Conservation (phyloP, 2,797 vertebrate species). For the Enteromius paludinosus region DNA sequence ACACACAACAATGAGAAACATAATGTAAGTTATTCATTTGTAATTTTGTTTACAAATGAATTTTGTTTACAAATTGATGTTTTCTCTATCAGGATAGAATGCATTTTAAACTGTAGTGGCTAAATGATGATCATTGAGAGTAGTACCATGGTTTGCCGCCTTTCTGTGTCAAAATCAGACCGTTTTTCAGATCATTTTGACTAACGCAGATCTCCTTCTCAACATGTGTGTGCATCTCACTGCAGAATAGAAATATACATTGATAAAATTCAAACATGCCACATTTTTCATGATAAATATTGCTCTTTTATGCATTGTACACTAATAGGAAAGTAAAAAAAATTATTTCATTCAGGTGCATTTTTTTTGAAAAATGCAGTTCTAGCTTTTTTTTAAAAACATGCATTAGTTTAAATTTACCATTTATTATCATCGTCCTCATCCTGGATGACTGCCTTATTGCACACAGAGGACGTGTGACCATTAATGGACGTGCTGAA, state of each 20-base stretch:
- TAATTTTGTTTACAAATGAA: no score
- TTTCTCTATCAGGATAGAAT: background rate
- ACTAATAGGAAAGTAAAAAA: background rate
- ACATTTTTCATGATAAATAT: background rate
- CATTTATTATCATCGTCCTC: background rate
- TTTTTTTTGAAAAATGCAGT: background rate
- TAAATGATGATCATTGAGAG: background rate
- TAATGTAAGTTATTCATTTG: background rate
- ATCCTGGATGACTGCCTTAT: background rate
- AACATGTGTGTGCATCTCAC: constrained; percentile 40
- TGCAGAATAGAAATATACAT: constrained; percentile 19
- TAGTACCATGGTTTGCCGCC: constrained; percentile 82
- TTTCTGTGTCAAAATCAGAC: constrained; percentile 78
- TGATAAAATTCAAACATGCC: background rate
- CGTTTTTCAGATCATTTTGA: constrained; percentile 72
- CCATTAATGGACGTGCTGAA: background rate
- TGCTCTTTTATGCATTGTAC: background rate
- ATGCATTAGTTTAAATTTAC: background rate
- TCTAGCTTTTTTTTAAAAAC: background rate
- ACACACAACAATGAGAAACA: background rate
- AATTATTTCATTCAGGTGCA: no score
- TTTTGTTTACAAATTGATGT: background rate
- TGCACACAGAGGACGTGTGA: background rate
- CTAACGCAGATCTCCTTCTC: constrained; percentile 79
- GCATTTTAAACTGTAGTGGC: background rate